Evolutionary conservation across 2,797 vertebrate genomes (phyloP), one percentile per base, ranked within the genome.

Genomic region (Xiphophorus birchmanni): DNA sequence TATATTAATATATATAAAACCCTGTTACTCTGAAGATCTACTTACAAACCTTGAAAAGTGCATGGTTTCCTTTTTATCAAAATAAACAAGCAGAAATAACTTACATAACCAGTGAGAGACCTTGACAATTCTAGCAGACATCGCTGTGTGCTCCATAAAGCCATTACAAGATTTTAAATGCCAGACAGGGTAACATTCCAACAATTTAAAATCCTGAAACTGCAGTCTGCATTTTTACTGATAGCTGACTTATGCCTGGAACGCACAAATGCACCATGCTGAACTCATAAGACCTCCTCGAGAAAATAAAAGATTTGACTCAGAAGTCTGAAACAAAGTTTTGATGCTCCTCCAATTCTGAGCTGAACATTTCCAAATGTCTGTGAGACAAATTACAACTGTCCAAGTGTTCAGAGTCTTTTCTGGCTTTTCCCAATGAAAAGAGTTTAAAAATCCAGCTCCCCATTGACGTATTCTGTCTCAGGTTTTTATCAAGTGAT

Each of bases 331-430:
- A 72, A 29, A 47, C 11, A 45, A 72, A 72, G 12, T 23, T 65
- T 3, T 26, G 21, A 4, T 26, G 37, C 37, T 65, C 18, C 63
- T 37, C 65, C 9, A 40, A 42, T 69, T 42, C 21, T 0, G 10
- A 12, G 65, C 65, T 42, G 37, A 26, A 69, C 65, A 42, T 69
- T 69, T 69, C 65, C 18, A 69, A 69, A 69, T 40, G 21, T 11
- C 21, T 40, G 35, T 67, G 35, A 26, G 18, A 69, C 21, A 69
- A 42, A 42, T 69, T 12, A 47, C 13, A 72, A 29, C 40, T 71
- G 77, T 42, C 52, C 81, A 88, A 77, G 79, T 87, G 79, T 72
- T 89, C 54, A 29, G 42, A 37, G 17, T 54, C 42, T 3, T 67
- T 45, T 7, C 58, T 76, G 44, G 71, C 77, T 32, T 78, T 37